These are phyloP conservation scores for Danio tinwini DNA, from an alignment of 2,797 vertebrate species.

Conservation along the genomic window DNA sequence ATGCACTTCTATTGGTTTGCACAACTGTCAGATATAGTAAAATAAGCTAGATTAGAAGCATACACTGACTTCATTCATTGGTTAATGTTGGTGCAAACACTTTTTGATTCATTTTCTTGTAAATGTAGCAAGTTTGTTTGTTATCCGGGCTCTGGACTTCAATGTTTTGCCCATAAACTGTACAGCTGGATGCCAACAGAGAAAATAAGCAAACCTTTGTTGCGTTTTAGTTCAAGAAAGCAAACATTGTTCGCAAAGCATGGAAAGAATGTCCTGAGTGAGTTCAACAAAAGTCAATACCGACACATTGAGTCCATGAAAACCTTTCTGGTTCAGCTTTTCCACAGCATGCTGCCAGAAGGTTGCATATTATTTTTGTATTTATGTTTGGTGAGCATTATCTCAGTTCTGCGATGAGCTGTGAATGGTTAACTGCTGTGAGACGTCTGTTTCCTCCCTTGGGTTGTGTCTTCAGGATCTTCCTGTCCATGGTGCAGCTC, in stretches of 20 bases:
- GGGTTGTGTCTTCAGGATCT: slow-evolving; percentile 2
- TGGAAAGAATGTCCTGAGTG: slow-evolving; percentile 54
- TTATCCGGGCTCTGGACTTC: not conserved
- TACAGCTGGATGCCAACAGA: slow-evolving; percentile 1
- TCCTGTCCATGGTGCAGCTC: slow-evolving; percentile 2
- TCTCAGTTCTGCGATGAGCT: slow-evolving; percentile 7
- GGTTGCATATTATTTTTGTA: not conserved
- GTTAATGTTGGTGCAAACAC: not conserved
- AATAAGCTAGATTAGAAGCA: not conserved
- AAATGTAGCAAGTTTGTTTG: slow-evolving; percentile 20
- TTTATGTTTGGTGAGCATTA: not conserved
- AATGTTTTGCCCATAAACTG: not conserved
- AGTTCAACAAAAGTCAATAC: slow-evolving; percentile 39
- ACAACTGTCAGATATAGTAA: not conserved
- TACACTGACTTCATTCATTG: not conserved
- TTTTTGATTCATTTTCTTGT: slow-evolving; percentile 4
- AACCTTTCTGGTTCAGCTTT: slow-evolving; percentile 62
- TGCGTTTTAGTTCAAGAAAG: slow-evolving; percentile 26
- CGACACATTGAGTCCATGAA: slow-evolving; percentile 51
- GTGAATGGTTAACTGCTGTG: slow-evolving; percentile 3
- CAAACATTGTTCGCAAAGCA: slow-evolving; percentile 20
- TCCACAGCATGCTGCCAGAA: slow-evolving; percentile 22
- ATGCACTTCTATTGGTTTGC: not conserved
- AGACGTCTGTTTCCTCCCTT: not conserved
- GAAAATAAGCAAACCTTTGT: slow-evolving; percentile 27